These are phyloP conservation scores for Lycaon pictus DNA, from an alignment of 2,113 vertebrate species.

Conservation along the genomic window DNA sequence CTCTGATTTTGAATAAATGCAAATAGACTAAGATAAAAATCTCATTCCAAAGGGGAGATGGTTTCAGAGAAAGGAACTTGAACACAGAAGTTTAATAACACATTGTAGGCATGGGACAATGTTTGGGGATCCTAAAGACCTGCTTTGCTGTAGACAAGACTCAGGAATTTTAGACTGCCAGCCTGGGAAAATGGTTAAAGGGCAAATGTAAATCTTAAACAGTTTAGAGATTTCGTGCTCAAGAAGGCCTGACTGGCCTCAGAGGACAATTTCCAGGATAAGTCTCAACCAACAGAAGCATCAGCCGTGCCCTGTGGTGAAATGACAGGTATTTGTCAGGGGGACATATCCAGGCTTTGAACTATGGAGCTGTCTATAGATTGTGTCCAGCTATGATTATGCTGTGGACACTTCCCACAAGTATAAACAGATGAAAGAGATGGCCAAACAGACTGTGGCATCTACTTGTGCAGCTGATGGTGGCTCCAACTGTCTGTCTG, in stretches of 20 bases:
- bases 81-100: neutral
- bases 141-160: neutral
- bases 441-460: fast-evolving
- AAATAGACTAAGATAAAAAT: conserved; percentile 57
- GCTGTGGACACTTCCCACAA: neutral
- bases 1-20: conserved; percentile 74
- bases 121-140: neutral
- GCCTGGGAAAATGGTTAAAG: neutral
- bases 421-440: neutral
- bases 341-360: fast-evolving
- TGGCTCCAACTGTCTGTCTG: neutral
- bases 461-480: neutral
- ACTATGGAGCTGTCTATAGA: neutral
- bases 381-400: too few relatives aligned
- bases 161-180: neutral
- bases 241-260: neutral
- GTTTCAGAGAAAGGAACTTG: conserved; percentile 10
- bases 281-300: neutral
- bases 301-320: fast-evolving
- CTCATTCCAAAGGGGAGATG: conserved; percentile 19
- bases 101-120: neutral
- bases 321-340: too few relatives aligned
- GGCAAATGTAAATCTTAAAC: neutral
- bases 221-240: neutral
- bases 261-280: fast-evolving